Evolutionary conservation across 2,113 vertebrate species (phyloP).

Genomic region (Alethe diademata): DNA sequence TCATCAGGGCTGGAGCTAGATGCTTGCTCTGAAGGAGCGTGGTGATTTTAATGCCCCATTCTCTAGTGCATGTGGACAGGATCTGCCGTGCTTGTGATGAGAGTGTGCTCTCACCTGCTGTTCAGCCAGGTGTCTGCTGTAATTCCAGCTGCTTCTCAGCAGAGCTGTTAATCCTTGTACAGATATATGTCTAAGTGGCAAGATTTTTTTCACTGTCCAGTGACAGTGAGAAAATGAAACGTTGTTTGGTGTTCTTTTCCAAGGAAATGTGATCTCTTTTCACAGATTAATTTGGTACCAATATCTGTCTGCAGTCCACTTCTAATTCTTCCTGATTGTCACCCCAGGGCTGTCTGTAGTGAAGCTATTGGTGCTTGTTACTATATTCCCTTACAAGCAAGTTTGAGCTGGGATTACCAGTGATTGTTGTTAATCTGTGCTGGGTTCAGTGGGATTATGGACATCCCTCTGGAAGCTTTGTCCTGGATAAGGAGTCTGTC

Average conservation of each 20-base stretch:
- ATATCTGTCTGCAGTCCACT: not conserved
- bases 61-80: not conserved
- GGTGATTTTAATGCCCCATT: not conserved
- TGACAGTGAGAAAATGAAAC: not conserved
- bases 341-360: not conserved
- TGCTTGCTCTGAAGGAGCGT: not conserved
- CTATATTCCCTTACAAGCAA: fast-evolving
- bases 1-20: not conserved
- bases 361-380: not conserved
- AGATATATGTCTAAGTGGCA: not conserved
- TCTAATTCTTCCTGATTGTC: not conserved
- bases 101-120: not conserved
- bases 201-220: not conserved
- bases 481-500: not conserved
- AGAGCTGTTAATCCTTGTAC: not conserved
- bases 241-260: not conserved
- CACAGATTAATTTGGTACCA: not conserved
- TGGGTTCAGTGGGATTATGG: not conserved
- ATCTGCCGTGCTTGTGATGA: not conserved
- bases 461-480: not conserved
- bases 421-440: not conserved
- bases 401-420: not conserved
- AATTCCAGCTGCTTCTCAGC: not conserved
- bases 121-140: not conserved
- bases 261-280: not conserved